Base-by-base conservation (phyloP, 2,113 vertebrate genomes). In the Acanthisitta chloris region DNA sequence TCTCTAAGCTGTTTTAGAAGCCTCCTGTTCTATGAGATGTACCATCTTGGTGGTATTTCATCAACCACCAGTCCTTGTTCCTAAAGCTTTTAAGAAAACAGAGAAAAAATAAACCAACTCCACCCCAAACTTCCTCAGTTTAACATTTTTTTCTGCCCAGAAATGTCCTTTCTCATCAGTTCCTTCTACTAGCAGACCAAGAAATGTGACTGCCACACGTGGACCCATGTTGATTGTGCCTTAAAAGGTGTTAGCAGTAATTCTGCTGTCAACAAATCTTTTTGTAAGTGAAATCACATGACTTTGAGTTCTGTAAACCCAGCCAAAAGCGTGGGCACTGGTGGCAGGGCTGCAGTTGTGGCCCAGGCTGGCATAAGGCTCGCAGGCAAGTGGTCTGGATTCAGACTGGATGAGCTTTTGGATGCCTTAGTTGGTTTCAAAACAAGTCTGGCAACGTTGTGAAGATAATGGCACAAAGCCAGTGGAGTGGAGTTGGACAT, bases 391-490 rank as follows among this genome's bases (percentile, higher is more conserved):
- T 0, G 5, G 40, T 81, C 77, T 91, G 26, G 55, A 33, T 81
- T 73, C 55, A 58, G 48, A 42, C 52, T 67, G 74, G 77, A 42
- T 74, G 69, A 94, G 84, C 52, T 81, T 94, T 81, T 38, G 48
- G 89, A 28, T 38, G 21, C 77, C 57, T 81, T 81, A 48, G 61
- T 43, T 79, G 70, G 40, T 91, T 89, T 96, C 57, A 52, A 72
- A 86, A 84, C 40, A 71, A 94, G 69, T 45, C 89, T 92, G 81
- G 69, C 59, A 59, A 38, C 2, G 0, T 59, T 34, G 46, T 28
- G 73, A 86, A 90, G 88, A 45, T 78, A 5, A 5, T 13, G 78
- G 78, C 93, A 72, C n/a, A 42, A 76, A 65, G 86, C 91, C 81
- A 86, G 58, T 0, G 48, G 82, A 85, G 61, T 36, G 58, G 85